These are phyloP conservation scores for Plagiodera versicolora DNA, from an alignment of 2,888 invertebrate species.

Conservation along the genomic window DNA sequence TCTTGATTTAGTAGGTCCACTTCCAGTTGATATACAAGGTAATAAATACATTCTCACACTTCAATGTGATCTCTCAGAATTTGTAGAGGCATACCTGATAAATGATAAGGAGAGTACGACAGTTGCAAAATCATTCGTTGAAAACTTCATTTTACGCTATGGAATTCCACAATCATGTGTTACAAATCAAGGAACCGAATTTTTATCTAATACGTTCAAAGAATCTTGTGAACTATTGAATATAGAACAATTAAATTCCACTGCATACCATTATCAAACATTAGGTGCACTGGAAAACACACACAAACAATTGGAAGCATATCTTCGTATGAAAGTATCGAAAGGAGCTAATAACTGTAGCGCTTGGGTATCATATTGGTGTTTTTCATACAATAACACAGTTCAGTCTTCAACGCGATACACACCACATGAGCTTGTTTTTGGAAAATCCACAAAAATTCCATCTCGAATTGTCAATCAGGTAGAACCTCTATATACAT, in stretches of 20 bases:
- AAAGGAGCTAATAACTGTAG: conserved; percentile 11
- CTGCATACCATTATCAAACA: conserved; percentile 22
- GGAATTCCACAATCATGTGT: conserved; percentile 23
- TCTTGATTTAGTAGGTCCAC: not conserved
- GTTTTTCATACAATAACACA: conserved; percentile 18
- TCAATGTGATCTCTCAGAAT: conserved; percentile 1
- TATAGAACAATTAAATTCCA: conserved; percentile 19
- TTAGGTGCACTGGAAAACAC: conserved; percentile 26
- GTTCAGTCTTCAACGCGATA: conserved; percentile 14
- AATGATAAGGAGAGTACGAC: not conserved
- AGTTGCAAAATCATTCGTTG: not conserved
- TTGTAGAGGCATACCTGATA: not conserved
- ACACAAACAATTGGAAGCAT: conserved; percentile 22
- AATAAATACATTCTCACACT: not conserved
- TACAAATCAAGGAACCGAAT: conserved; percentile 24
- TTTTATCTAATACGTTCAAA: conserved; percentile 9
- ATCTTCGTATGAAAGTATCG: conserved; percentile 22
- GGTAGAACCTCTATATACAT: conserved; percentile 17
- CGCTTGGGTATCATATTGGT: conserved; percentile 18
- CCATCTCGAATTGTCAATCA: conserved; percentile 9
- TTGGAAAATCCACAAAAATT: conserved; percentile 8
- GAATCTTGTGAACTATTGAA: conserved; percentile 25
- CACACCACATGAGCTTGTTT: conserved; percentile 12
- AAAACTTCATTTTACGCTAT: conserved; percentile 10
- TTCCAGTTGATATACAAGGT: not conserved